Conservation (phyloP, 1,140 invertebrate species). For the Belonocnema kinseyi region DNA sequence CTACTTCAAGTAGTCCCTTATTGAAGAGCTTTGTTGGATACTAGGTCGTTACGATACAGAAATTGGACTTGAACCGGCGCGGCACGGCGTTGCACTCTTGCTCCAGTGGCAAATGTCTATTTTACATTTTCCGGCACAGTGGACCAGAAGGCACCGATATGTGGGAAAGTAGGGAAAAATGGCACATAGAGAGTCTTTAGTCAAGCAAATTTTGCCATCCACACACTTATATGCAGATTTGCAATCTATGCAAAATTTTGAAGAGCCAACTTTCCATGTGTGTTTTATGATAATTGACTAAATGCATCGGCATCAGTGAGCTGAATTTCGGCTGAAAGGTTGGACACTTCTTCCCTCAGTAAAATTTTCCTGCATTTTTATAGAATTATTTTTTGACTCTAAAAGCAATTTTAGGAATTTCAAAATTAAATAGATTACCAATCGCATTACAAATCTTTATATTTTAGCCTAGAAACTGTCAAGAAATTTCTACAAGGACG, state of each 20-base stretch:
- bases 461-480: no score
- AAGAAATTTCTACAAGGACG: no score
- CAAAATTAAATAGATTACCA: no score
- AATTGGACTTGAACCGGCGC: slow-evolving; percentile 42
- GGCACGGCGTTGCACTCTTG: slow-evolving; percentile 44
- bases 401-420: no score
- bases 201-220: slow-evolving; percentile 5
- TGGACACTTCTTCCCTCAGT: no score
- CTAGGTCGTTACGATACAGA: slow-evolving; percentile 52
- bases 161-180: slow-evolving; percentile 33
- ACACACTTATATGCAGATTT: neutral
- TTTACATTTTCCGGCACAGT: slow-evolving; percentile 51
- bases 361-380: no score
- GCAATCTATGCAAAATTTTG: neutral
- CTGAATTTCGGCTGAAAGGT: no score
- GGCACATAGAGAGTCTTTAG: slow-evolving; percentile 5
- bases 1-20: slow-evolving; percentile 43
- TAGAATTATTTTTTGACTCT: no score
- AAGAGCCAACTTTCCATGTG: neutral
- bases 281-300: neutral
- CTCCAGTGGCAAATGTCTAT: slow-evolving; percentile 49
- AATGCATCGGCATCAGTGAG: neutral
- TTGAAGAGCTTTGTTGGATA: slow-evolving; percentile 52
- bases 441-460: no score
- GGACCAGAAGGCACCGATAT: slow-evolving; percentile 47